phyloP scores from a whole-genome alignment of 2,797 vertebrate species.

The Acanthiza pusilla region DNA sequence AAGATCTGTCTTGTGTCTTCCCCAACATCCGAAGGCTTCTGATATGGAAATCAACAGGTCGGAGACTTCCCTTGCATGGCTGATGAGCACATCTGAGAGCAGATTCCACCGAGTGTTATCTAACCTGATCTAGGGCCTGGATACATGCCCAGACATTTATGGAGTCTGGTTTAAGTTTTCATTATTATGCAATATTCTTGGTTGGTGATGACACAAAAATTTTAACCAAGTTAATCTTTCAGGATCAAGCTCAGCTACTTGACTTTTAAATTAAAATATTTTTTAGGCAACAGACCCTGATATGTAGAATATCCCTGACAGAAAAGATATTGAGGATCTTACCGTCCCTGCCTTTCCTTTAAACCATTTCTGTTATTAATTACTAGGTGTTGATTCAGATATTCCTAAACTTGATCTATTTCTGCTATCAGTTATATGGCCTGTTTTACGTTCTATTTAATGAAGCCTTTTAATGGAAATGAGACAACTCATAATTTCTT shows the following conservation, averaged over 20 bases:
- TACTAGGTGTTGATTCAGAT: not conserved
- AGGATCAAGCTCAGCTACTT: not conserved
- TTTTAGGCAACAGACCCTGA: not conserved
- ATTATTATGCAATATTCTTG: not conserved
- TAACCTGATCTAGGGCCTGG: not conserved
- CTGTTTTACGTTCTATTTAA: conserved; percentile 4
- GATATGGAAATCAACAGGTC: not conserved
- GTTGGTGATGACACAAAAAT: not conserved
- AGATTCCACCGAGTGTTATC: not conserved
- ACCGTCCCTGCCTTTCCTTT: not conserved
- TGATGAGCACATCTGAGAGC: not conserved
- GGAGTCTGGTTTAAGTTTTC: not conserved
- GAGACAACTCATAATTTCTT: conserved; percentile 4
- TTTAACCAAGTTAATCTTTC: not conserved
- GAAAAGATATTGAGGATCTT: not conserved
- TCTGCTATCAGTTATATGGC: not conserved
- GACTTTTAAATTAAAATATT: not conserved
- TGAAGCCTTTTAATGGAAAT: not conserved
- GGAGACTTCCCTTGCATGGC: not conserved
- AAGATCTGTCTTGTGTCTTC: not conserved
- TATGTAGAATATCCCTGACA: not conserved
- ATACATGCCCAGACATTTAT: not conserved
- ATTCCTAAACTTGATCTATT: not conserved
- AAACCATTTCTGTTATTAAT: not conserved
- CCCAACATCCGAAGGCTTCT: not conserved